Conservation (phyloP, 1,140 invertebrate genomes). For the Muscidifurax raptorellus region DNA sequence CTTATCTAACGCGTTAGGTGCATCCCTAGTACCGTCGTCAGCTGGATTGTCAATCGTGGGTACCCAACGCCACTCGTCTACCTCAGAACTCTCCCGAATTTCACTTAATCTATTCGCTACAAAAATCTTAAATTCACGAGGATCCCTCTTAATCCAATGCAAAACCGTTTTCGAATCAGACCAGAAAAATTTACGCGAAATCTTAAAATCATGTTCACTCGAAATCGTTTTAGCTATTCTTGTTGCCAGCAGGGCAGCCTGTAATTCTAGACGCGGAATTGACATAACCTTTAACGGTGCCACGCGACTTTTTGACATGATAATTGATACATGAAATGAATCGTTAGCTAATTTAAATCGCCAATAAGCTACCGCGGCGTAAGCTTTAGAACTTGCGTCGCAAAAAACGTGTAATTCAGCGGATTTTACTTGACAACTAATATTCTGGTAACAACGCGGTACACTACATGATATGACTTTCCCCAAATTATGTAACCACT, state of each 20-base stretch:
- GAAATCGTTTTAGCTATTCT: neutral
- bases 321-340: neutral
- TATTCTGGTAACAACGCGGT: neutral
- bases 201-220: neutral
- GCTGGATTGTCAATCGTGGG: conserved; percentile 16
- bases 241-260: neutral
- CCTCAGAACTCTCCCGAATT: neutral
- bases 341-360: too few species aligned
- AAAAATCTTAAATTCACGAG: neutral
- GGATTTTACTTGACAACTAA: neutral
- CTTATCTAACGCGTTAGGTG: neutral
- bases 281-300: too few species aligned
- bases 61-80: conserved; percentile 24
- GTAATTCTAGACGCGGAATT: neutral
- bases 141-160: conserved; percentile 12
- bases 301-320: neutral
- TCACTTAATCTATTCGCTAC: neutral
- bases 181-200: neutral
- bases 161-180: conserved; percentile 9
- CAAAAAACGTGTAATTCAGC: too few species aligned
- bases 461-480: too few species aligned
- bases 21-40: neutral
- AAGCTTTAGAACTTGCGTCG: too few species aligned
- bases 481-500: too few species aligned
- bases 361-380: too few species aligned